A percentile compares a stretch with the other conserved stretches of the same genome.
phyloP scores from a whole-genome alignment of 1,140 invertebrate species.

The Leptoteleia sp. region DNA sequence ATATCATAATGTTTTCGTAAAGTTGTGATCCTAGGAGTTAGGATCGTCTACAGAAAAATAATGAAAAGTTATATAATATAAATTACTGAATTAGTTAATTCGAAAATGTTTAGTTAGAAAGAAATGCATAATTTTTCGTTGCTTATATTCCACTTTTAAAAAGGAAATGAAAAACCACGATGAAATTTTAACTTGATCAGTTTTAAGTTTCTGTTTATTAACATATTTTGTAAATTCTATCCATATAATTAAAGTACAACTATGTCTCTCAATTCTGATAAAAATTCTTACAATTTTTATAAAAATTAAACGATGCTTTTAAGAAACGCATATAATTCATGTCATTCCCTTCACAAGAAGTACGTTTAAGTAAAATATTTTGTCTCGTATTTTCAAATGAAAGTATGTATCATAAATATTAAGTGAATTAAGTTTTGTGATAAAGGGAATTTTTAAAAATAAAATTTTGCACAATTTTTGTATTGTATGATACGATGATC shows the following conservation, averaged over 20 bases:
- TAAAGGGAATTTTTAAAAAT: conserved; percentile 29
- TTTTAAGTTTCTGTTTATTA: no score
- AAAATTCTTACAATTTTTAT: conserved; percentile 5
- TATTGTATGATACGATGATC: conserved; percentile 8
- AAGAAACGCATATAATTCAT: conserved; percentile 9
- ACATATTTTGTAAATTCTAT: not conserved
- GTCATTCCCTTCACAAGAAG: conserved; percentile 14
- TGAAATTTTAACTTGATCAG: no score
- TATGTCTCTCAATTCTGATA: conserved; percentile 1
- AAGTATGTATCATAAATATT: conserved; percentile 24
- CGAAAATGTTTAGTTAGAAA: no score
- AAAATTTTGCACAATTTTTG: conserved; percentile 46
- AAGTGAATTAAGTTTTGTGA: conserved; percentile 26
- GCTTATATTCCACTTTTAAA: no score
- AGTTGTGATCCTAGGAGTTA: no score
- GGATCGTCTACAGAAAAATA: no score
- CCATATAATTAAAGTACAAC: no score
- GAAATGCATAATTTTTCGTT: no score
- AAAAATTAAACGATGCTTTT: conserved; percentile 4
- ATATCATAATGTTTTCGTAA: no score
- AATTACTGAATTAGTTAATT: no score
- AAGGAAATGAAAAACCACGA: no score
- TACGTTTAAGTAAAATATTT: conserved; percentile 20
- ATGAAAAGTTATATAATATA: no score
- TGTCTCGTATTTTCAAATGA: conserved; percentile 28